A percentile compares a stretch with the other conserved stretches of the same genome.
These are phyloP conservation scores for Ruditapes philippinarum DNA, from an alignment of 1,140 invertebrate genomes.

Conservation along the genomic window DNA sequence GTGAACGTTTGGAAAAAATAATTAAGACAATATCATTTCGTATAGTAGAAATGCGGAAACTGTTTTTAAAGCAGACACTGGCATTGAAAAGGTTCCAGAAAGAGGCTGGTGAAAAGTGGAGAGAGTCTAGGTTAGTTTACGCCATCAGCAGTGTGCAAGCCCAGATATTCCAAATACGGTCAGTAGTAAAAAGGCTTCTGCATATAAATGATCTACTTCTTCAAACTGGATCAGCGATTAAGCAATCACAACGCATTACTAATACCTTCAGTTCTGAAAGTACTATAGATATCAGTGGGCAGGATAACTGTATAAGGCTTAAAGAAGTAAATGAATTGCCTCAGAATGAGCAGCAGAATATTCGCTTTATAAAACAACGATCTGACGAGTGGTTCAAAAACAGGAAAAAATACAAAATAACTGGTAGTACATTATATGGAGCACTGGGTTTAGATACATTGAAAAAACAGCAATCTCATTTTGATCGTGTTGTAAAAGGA, in stretches of 20 bases:
- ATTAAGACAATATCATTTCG: background rate
- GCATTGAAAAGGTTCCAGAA: background rate
- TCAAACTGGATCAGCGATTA: background rate
- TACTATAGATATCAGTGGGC: background rate
- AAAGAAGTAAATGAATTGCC: background rate
- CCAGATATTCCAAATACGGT: background rate
- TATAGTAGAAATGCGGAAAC: background rate
- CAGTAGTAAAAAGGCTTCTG: background rate
- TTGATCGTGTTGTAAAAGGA: conserved; percentile 9
- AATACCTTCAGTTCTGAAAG: background rate
- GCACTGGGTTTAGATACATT: conserved; percentile 18
- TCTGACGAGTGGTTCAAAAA: conserved; percentile 1
- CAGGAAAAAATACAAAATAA: background rate
- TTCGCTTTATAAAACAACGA: background rate
- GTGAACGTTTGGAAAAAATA: background rate
- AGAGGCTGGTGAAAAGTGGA: background rate
- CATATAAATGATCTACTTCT: background rate
- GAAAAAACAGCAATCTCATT: conserved; percentile 14
- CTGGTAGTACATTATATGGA: background rate
- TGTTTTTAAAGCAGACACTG: background rate
- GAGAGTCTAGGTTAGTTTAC: background rate
- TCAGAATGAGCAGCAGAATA: background rate
- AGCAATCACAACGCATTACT: background rate
- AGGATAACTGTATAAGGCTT: background rate
- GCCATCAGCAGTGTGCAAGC: conserved; percentile 1